Evolutionary conservation across 1,140 invertebrate genomes (phyloP).

Genomic region (Forficula auricularia): DNA sequence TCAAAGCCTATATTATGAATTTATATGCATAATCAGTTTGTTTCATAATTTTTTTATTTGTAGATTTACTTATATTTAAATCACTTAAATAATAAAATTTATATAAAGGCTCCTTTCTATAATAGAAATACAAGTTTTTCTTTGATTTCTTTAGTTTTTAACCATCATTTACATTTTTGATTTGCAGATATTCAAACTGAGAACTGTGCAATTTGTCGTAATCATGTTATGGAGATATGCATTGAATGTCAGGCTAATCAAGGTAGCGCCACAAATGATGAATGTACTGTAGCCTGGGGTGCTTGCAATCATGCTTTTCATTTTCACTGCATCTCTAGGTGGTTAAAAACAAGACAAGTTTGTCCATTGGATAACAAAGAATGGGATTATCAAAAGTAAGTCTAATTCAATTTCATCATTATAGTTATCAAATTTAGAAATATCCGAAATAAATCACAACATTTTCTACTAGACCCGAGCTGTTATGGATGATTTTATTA

Average conservation of each 20-base stretch:
- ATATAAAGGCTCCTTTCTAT: too few relatives aligned
- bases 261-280: conserved; percentile 42
- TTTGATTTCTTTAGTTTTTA: neutral
- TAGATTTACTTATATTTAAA: too few relatives aligned
- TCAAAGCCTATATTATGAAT: too few relatives aligned
- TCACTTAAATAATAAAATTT: too few relatives aligned
- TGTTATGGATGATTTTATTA: too few relatives aligned
- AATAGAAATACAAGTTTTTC: too few relatives aligned
- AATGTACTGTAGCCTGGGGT: conserved; percentile 60
- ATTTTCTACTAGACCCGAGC: too few relatives aligned
- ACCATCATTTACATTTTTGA: neutral
- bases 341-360: conserved; percentile 1
- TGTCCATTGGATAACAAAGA: conserved; percentile 1
- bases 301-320: conserved; percentile 34
- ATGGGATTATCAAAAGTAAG: conserved; percentile 1
- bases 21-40: too few relatives aligned
- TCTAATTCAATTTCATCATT: too few relatives aligned
- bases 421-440: too few relatives aligned
- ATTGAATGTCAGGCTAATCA: conserved; percentile 61
- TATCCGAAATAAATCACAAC: too few relatives aligned
- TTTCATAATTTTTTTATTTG: too few relatives aligned
- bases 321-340: conserved; percentile 1
- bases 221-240: conserved; percentile 59
- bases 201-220: conserved; percentile 55
- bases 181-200: conserved; percentile 44